Percentiles rank a stretch among this genome's conserved stretches.
Evolutionary conservation across 2,888 invertebrate genomes (phyloP).

Genomic region (Dicranocentrus wangi): DNA sequence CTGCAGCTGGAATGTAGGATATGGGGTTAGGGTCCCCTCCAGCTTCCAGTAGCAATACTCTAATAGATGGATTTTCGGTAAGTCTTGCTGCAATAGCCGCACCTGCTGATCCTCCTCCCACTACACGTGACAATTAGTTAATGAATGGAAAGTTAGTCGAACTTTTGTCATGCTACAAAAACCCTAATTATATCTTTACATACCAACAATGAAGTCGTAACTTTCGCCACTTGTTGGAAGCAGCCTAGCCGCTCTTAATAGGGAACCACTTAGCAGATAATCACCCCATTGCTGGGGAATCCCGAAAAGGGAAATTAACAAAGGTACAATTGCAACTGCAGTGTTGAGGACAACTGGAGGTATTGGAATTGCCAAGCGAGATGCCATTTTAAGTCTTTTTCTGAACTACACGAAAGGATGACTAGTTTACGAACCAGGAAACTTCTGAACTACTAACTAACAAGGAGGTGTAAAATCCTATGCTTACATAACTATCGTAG

Average conservation of each 20-base stretch:
- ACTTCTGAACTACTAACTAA: no score
- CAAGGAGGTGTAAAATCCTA: no score
- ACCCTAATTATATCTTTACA: neutral
- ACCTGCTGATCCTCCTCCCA: constrained; percentile 26
- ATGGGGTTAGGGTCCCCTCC: constrained; percentile 51
- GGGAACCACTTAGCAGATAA: constrained; percentile 4
- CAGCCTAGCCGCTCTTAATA: constrained; percentile 14
- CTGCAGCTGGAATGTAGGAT: constrained; percentile 29
- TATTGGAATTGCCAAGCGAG: constrained; percentile 14
- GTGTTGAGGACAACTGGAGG: neutral
- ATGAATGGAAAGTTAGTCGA: no score
- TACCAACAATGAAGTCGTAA: constrained; percentile 43
- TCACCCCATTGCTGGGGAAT: neutral
- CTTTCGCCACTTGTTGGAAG: constrained; percentile 20
- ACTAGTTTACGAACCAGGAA: no score
- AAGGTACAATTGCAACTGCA: neutral
- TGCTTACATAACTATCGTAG: no score
- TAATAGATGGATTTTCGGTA: constrained; percentile 11
- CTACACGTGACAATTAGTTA: neutral
- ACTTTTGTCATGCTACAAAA: no score
- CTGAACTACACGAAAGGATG: no score
- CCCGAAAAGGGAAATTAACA: constrained; percentile 19
- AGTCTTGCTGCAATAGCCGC: constrained; percentile 10
- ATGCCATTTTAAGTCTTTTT: neutral
- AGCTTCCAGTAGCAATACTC: constrained; percentile 52